Percentiles rank a stretch among this genome's conserved stretches.
Evolutionary conservation across 2,797 vertebrate genomes (phyloP).

Genomic region (Molossus alvarezi): DNA sequence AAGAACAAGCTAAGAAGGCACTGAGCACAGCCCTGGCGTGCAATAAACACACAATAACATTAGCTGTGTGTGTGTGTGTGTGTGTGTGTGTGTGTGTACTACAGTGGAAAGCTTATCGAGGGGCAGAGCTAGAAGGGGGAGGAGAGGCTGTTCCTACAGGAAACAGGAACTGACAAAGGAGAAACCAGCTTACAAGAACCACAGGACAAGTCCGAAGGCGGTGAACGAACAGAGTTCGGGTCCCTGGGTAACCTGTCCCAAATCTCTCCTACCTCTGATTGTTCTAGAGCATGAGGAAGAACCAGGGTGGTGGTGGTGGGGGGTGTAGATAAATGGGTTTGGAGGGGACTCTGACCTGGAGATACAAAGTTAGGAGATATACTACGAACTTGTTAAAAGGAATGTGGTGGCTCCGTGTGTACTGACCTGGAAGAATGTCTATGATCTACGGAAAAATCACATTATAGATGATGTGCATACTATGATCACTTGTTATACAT

Average conservation of each 20-base stretch:
- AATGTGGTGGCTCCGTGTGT: background rate
- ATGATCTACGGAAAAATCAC: background rate
- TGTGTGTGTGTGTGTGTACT: background rate
- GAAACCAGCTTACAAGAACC: background rate
- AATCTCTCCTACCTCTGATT: background rate
- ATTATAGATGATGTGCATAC: background rate
- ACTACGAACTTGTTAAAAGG: background rate
- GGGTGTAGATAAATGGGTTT: background rate
- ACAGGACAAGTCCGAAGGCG: background rate
- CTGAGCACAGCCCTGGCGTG: background rate
- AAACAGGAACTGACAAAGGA: background rate
- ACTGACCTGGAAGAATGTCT: background rate
- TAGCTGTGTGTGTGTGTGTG: background rate
- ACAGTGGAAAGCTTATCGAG: background rate
- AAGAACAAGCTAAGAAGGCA: background rate
- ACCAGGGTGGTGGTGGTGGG: rapidly evolving
- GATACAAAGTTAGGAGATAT: background rate
- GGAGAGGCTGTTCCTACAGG: background rate
- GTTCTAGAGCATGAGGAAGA: background rate
- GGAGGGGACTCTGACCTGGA: background rate
- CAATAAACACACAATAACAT: background rate
- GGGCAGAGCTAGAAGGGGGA: background rate
- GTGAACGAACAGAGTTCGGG: background rate
- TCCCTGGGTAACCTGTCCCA: no score
- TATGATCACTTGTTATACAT: background rate